A percentile compares a stretch with the other conserved stretches of the same genome.
phyloP scores from a whole-genome alignment of 2,797 vertebrate genomes.

The Syngnathus rostellatus region DNA sequence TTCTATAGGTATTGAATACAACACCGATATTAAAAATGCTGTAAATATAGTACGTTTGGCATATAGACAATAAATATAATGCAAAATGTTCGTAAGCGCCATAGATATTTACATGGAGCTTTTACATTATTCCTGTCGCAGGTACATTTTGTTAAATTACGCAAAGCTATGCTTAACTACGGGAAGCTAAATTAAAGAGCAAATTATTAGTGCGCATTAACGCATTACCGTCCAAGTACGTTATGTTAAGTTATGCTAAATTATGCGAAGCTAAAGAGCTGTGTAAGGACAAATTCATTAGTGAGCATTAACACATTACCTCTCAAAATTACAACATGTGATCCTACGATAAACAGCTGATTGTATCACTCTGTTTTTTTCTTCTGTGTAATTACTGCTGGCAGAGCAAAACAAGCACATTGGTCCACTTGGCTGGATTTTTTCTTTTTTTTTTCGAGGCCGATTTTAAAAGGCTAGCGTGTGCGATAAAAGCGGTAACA shows the following conservation, averaged over 20 bases:
- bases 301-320: neutral
- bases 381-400: neutral
- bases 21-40: neutral
- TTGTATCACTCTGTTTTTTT: neutral
- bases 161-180: neutral
- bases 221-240: neutral
- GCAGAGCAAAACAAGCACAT: slow-evolving; percentile 16
- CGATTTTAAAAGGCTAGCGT: slow-evolving; percentile 27
- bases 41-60: neutral
- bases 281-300: neutral
- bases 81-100: no score
- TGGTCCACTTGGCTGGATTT: slow-evolving; percentile 35
- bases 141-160: neutral
- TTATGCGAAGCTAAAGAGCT: neutral
- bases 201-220: neutral
- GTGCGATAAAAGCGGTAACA: slow-evolving; percentile 59
- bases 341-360: neutral
- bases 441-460: slow-evolving; percentile 22
- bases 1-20: neutral
- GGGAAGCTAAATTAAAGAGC: neutral
- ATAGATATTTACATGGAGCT: no score
- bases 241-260: neutral
- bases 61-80: neutral
- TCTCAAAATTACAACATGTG: neutral
- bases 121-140: neutral